These are phyloP conservation scores for Diplazon laetatorius DNA, from an alignment of 2,888 invertebrate species.

Conservation along the genomic window DNA sequence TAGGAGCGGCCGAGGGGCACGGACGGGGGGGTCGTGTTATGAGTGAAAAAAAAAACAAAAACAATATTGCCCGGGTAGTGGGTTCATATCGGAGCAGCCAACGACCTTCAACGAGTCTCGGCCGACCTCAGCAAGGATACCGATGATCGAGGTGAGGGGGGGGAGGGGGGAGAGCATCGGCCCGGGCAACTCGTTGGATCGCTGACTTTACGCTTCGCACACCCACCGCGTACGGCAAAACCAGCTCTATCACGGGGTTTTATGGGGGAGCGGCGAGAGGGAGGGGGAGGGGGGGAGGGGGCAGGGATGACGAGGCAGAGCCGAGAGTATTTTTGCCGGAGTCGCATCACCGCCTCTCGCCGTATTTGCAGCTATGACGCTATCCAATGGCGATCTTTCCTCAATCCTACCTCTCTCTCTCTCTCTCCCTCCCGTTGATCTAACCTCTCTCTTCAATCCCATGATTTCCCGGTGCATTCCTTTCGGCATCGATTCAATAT, in stretches of 20 bases:
- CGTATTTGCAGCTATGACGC: slow-evolving; percentile 29
- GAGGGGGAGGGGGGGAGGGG: neutral
- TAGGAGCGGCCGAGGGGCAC: slow-evolving; percentile 5
- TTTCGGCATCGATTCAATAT: slow-evolving; percentile 9
- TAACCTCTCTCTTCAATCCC: neutral
- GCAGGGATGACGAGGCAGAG: slow-evolving; percentile 10
- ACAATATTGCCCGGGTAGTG: slow-evolving; percentile 53
- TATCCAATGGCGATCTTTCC: neutral
- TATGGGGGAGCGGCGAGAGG: neutral
- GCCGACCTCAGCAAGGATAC: slow-evolving; percentile 79
- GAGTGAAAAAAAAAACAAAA: slow-evolving; percentile 10
- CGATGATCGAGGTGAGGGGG: too few species aligned
- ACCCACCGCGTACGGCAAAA: slow-evolving; percentile 59
- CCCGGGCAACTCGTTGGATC: slow-evolving; percentile 67
- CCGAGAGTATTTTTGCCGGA: slow-evolving; percentile 28
- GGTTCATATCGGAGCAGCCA: slow-evolving; percentile 72
- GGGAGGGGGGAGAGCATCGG: too few species aligned
- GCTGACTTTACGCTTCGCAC: slow-evolving; percentile 49
- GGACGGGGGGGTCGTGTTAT: slow-evolving; percentile 5
- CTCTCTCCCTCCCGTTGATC: neutral
- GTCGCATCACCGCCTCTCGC: neutral
- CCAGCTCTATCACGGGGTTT: slow-evolving; percentile 37
- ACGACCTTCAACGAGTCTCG: slow-evolving; percentile 76
- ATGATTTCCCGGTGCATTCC: slow-evolving; percentile 34
- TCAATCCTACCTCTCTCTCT: slow-evolving; percentile 1